These are phyloP conservation scores for Oncorhynchus kisutch DNA, from an alignment of 2,113 vertebrate species.

Conservation along the genomic window DNA sequence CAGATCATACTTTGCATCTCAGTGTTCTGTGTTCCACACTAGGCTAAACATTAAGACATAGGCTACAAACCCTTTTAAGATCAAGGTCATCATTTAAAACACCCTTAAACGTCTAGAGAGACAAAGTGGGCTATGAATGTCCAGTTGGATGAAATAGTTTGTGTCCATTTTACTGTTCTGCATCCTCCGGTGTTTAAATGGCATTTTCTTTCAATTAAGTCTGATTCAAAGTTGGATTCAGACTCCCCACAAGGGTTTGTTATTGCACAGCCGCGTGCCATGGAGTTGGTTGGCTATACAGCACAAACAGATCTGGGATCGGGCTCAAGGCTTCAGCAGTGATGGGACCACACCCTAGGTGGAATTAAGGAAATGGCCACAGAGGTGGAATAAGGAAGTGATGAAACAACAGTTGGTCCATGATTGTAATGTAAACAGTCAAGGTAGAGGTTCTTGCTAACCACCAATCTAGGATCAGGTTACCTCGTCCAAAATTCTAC, in stretches of 20 bases:
- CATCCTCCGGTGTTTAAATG: too few relatives aligned
- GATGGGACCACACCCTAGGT: slow-evolving; percentile 1
- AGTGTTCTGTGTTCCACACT: neutral
- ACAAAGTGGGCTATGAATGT: neutral
- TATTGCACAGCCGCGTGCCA: slow-evolving; percentile 1
- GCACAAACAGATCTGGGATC: too few relatives aligned
- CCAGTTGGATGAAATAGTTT: neutral
- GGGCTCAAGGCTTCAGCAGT: neutral
- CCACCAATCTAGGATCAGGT: too few relatives aligned
- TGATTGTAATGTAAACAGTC: too few relatives aligned
- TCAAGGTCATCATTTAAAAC: neutral
- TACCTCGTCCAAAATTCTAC: too few relatives aligned
- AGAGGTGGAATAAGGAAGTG: neutral
- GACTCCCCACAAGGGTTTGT: neutral
- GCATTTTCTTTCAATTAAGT: too few relatives aligned
- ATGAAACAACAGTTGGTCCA: neutral
- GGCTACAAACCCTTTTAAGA: neutral
- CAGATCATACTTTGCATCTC: neutral
- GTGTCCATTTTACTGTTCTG: too few relatives aligned
- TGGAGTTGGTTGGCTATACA: neutral
- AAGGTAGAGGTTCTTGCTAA: too few relatives aligned
- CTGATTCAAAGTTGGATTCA: too few relatives aligned
- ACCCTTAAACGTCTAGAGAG: neutral
- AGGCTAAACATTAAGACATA: neutral
- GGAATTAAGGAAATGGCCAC: neutral